Evolutionary conservation across 2,797 vertebrate genomes (phyloP), one percentile per base, ranked within the genome.

Genomic region (Ficedula albicollis): DNA sequence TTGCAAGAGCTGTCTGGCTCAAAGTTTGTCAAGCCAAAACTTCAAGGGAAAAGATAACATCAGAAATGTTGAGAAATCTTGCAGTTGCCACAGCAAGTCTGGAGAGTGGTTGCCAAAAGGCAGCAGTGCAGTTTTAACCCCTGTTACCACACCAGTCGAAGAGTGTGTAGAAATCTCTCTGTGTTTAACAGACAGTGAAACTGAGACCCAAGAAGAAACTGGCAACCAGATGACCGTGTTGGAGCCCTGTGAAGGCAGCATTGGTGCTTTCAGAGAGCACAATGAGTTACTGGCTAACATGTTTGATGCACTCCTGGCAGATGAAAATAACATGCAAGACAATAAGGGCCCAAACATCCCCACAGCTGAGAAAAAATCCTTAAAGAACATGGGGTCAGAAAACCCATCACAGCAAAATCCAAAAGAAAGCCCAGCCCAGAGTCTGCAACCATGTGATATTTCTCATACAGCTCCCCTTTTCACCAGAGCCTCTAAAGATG

Each of bases 1-100:
- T 70, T 98, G 97, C 94, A 96, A 96, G 90, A 95, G 69, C 13
- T 98, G 97, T 66, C 96, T 96, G 32, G 54, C 88, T 87, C 62
- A 87, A 92, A 84, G 87, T 95, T 60, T 81, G 93, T 94, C 91
- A 94, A 96, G 56, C 93, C 96, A 27, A 27, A 75, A n/a, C 5
- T 84, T 74, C 91, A 93, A 63, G 80, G 27, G 64, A 84, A 88
- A 82, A 75, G 89, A 87, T 43, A 62, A 86, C 67, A 72, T 68
- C 44, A 89, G 70, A 80, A 59, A 38, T 10, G 34, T 64, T 89
- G 59, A 83, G 76, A 90, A 91, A 9, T 60, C 64, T 54, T 83
- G 84, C 49, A 92, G 41, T 41, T 87, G 96, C 80, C 58, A 72
- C 18, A 84, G 41, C n/a, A 94, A 75, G 36, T 23, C 72, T 66